Evolutionary conservation across 2,113 vertebrate genomes (phyloP).

Genomic region (Phalacrocorax carbo): DNA sequence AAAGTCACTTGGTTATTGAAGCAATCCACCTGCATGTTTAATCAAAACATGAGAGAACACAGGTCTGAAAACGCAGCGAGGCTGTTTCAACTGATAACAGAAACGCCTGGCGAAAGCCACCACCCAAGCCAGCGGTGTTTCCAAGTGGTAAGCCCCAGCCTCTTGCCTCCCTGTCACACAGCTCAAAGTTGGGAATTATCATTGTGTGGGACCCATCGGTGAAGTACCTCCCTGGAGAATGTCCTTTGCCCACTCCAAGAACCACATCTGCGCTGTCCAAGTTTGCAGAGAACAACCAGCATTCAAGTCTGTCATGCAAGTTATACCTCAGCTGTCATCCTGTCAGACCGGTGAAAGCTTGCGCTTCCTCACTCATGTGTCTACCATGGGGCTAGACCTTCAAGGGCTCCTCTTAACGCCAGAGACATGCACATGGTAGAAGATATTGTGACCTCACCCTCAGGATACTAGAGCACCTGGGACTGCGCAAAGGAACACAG

Average conservation of each 20-base stretch:
- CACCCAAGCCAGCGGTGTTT: accelerated
- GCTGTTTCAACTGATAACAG: neutral
- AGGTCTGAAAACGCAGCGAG: neutral
- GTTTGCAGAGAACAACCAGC: neutral
- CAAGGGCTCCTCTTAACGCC: neutral
- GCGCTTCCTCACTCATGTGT: accelerated
- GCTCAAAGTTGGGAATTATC: neutral
- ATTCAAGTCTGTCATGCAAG: neutral
- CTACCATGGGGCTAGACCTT: neutral
- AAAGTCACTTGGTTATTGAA: neutral
- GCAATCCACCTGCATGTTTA: neutral
- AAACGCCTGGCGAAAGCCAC: neutral
- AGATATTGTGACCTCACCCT: neutral
- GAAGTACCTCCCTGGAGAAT: neutral
- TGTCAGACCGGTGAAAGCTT: neutral
- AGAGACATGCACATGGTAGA: accelerated
- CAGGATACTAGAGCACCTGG: neutral
- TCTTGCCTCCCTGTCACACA: neutral
- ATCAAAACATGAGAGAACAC: neutral
- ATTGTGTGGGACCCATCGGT: accelerated
- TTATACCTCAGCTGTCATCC: neutral
- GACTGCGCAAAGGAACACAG: neutral
- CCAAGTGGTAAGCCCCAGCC: neutral
- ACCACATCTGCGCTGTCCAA: neutral
- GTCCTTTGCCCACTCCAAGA: neutral